A percentile compares a stretch with the other conserved stretches of the same genome.
phyloP scores from a whole-genome alignment of 2,888 invertebrate genomes.

The Atrina japonica region DNA sequence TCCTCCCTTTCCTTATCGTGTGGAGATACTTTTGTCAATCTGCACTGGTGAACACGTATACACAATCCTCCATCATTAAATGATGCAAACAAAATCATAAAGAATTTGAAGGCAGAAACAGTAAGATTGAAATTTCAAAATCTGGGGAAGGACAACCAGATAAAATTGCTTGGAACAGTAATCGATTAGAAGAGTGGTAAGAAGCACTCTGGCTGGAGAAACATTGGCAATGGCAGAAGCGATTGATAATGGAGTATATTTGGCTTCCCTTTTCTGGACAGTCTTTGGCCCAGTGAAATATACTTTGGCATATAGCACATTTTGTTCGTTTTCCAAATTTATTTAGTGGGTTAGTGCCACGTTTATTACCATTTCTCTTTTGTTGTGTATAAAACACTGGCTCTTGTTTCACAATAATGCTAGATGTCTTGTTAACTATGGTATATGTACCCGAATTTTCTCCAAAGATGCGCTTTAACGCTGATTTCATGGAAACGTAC shows the following conservation, averaged over 20 bases:
- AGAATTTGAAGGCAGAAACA: no score
- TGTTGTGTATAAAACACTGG: neutral
- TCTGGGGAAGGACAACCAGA: no score
- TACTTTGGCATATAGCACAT: conserved; percentile 4
- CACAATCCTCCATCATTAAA: no score
- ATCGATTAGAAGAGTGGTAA: conserved; percentile 46
- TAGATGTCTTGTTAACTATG: no score
- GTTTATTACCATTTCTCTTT: neutral
- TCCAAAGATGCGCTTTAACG: conserved; percentile 23
- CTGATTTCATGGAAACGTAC: conserved; percentile 30
- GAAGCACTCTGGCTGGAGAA: conserved; percentile 51
- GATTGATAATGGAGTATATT: no score
- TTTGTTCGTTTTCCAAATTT: conserved; percentile 8
- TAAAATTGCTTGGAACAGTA: no score
- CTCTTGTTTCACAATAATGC: neutral
- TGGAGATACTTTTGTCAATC: no score
- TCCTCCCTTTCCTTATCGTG: no score
- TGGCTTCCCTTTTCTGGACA: no score
- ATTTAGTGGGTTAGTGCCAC: neutral
- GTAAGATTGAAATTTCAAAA: no score
- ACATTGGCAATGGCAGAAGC: conserved; percentile 42
- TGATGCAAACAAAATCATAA: no score
- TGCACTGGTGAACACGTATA: no score
- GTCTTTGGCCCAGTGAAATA: neutral
- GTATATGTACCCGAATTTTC: conserved; percentile 8